phyloP scores from a whole-genome alignment of 2,797 vertebrate genomes.

The Tauraco hartlaubi region DNA sequence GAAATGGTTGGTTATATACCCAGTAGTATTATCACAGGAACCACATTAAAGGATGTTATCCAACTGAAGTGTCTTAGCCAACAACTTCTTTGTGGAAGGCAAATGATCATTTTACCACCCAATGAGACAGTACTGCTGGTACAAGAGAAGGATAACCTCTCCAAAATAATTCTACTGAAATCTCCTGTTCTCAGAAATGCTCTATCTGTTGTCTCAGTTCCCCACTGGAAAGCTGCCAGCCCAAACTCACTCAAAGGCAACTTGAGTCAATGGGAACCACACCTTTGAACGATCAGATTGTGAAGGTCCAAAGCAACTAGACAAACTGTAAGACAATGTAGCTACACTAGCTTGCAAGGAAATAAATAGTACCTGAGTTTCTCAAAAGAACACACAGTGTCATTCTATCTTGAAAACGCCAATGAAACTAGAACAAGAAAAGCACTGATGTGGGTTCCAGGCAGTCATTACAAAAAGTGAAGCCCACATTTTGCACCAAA shows the following conservation, averaged over 20 bases:
- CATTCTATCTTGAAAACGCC: not conserved
- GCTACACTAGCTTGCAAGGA: not conserved
- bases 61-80: not conserved
- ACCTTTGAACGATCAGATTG: not conserved
- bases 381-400: not conserved
- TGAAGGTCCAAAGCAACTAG: not conserved
- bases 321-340: not conserved
- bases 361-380: not conserved
- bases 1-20: not conserved
- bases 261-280: not conserved
- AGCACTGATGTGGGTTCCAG: not conserved
- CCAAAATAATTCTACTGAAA: not conserved
- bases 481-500: not conserved
- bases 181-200: not conserved
- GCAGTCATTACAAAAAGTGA: not conserved
- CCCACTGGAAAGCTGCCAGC: not conserved
- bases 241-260: not conserved
- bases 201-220: not conserved
- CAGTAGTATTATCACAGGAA: not conserved
- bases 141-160: not conserved
- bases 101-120: not conserved
- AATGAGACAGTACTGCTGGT: not conserved
- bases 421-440: not conserved
- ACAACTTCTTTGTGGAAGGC: not conserved
- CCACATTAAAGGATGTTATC: not conserved